Base-by-base conservation (phyloP, 1,140 invertebrate species). In the Diachasma alloeum region DNA sequence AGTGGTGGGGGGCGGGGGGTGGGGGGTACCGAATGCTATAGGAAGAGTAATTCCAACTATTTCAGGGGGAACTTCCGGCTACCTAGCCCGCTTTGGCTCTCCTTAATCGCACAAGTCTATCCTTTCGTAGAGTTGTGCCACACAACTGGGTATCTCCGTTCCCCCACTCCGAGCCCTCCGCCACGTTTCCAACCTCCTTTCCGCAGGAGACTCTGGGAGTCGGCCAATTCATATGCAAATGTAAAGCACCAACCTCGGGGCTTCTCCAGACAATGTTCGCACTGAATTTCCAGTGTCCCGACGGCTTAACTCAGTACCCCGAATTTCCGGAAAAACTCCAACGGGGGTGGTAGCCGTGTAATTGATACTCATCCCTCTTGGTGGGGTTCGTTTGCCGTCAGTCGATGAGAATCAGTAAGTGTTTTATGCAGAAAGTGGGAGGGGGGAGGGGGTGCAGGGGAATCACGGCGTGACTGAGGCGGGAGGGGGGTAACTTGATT, bases 181-280 rank as follows among this genome's bases (percentile, higher is more conserved):
- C 39, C 22, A 66, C 39, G 48, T 53, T 46, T 44, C 31, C 72
- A 19, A 53, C 75, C 56, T 22, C 59, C 66, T 68, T 68, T 68
- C 17, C 36, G 66, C n/a, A 17, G 26, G 36, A 10, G 26, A 69
- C 48, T 56, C 42, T 17, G 76, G 22, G 39, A 74, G 77, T 75
- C 70, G 69, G 24, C 72, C 86, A 85, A 89, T 89, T 89, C 87
- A 88, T 87, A 89, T 89, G 88, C 88, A 89, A 89, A 89, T 89
- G 85, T 81, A 86, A 86, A 86, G 85, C 82, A 80, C 76, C 48
- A 79, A 81, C 82, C 83, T 82, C 83, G 72, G 79, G 81, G 83
- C 84, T 80, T 79, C 83, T 82, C 83, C 74, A 80, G 81, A 83
- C 84, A 89, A 88, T 89, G 87, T 89, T 88, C 87, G 80, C 82